Evolutionary conservation across 2,888 invertebrate species (phyloP).

Genomic region (Archips xylosteana): DNA sequence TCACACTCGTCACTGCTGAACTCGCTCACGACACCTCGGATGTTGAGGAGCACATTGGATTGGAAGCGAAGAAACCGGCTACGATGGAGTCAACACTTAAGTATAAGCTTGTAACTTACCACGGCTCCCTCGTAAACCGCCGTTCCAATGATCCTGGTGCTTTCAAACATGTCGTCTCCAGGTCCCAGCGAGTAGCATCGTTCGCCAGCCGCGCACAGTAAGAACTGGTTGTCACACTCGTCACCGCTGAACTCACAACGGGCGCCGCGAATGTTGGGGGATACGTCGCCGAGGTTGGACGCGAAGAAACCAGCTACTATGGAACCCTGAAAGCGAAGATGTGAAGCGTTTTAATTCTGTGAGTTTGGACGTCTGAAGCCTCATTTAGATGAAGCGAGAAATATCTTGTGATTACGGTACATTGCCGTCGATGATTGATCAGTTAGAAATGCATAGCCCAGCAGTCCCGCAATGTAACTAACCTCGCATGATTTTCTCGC

Average conservation of each 20-base stretch:
- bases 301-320: conserved; percentile 94
- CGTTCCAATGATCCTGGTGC: conserved; percentile 91
- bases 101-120: conserved; percentile 58
- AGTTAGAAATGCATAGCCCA: no score
- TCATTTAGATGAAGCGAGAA: no score
- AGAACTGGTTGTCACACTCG: conserved; percentile 88
- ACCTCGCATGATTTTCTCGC: no score
- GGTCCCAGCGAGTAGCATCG: conserved; percentile 92
- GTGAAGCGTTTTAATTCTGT: background rate
- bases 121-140: conserved; percentile 88
- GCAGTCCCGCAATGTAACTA: no score
- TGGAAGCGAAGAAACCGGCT: no score
- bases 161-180: conserved; percentile 93
- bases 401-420: no score
- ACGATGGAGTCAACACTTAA: no score
- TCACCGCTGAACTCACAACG: conserved; percentile 90
- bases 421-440: no score
- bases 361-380: no score
- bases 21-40: no score
- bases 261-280: conserved; percentile 91
- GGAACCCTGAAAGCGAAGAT: conserved; percentile 80
- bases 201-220: conserved; percentile 85
- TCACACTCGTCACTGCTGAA: no score
- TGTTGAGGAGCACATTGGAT: no score
- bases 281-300: conserved; percentile 93